phyloP scores from a whole-genome alignment of 2,797 vertebrate species.

The Glyptemys insculpta region DNA sequence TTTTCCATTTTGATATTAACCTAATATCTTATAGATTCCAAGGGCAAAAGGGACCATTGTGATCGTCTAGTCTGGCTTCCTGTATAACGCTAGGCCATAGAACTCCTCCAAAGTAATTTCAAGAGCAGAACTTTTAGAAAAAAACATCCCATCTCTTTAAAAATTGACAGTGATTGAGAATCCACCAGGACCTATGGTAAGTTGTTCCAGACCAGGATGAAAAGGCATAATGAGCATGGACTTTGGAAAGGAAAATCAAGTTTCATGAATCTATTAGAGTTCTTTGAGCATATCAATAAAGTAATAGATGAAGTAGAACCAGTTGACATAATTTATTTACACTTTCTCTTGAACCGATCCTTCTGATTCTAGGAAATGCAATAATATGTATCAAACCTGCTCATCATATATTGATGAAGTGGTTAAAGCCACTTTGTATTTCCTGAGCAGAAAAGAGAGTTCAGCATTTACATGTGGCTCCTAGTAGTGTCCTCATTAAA shows the following conservation, averaged over 20 bases:
- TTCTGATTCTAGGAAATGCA: conserved; percentile 40
- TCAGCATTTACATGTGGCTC: conserved; percentile 49
- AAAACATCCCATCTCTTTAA: background rate
- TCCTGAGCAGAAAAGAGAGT: conserved; percentile 46
- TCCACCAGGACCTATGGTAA: background rate
- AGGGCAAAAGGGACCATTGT: background rate
- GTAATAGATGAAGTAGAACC: background rate
- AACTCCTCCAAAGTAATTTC: background rate
- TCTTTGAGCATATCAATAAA: background rate
- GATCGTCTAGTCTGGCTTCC: background rate
- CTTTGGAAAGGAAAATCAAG: background rate
- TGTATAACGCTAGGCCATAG: background rate
- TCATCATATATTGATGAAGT: conserved; percentile 43
- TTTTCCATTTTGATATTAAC: background rate
- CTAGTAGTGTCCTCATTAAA: conserved; percentile 66
- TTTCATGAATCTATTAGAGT: background rate
- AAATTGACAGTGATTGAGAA: background rate
- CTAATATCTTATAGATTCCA: background rate
- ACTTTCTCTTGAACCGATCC: background rate
- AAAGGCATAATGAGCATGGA: background rate
- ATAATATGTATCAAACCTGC: conserved; percentile 31
- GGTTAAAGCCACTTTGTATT: conserved; percentile 29
- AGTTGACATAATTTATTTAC: background rate
- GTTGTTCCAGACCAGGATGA: background rate
- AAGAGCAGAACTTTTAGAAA: background rate